Base-by-base conservation (phyloP, 2,113 vertebrate species). In the Chloropsis cyanopogon region DNA sequence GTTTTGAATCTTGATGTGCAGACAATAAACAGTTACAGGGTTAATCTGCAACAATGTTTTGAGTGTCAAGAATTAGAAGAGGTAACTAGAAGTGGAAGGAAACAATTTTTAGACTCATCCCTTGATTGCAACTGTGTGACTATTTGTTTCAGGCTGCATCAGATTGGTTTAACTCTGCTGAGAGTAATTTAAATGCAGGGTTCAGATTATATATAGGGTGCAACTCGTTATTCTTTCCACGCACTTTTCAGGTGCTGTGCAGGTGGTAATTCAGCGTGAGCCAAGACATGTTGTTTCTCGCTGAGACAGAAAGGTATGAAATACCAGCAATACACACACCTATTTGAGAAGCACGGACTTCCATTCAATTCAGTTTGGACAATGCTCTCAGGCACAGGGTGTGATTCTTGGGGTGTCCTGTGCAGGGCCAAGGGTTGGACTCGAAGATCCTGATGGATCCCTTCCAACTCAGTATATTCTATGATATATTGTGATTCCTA, bases 161-260 rank as follows among this genome's bases (percentile, higher is more conserved):
- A n/a, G 11, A 5, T 9, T 2, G 1, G 3, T 31, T 85, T 19
- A 2, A 16, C 3, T 14, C 31, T 9, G 20, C 8, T 14, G 14
- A 10, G 1, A 10, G 22, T 19, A 12, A 42, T 37, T 49, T 54
- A 39, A 68, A 39, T 1, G 1, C 25, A 35, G 13, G 6, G 28
- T 10, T 77, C 6, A 6, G 28, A 35, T 2, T 6, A 29, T 19
- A 6, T 4, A 3, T 2, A 39, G 26, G 1, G 5, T 6, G 9
- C 41, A 26, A 53, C 4, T 15, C 6, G 4, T 13, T n/a, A 7
- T 10, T 56, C 14, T 65, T 80, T 72, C 49, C 31, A 26, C 11
- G 13, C 4, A 2, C 11, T 71, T 25, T 9, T 50, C 1, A 37
- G n/a, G 10, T 5, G 19, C 33, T 52, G 11, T 17, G 8, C 37